Base-by-base conservation (phyloP, 2,113 vertebrate genomes). In the Neolamprologus modestus region DNA sequence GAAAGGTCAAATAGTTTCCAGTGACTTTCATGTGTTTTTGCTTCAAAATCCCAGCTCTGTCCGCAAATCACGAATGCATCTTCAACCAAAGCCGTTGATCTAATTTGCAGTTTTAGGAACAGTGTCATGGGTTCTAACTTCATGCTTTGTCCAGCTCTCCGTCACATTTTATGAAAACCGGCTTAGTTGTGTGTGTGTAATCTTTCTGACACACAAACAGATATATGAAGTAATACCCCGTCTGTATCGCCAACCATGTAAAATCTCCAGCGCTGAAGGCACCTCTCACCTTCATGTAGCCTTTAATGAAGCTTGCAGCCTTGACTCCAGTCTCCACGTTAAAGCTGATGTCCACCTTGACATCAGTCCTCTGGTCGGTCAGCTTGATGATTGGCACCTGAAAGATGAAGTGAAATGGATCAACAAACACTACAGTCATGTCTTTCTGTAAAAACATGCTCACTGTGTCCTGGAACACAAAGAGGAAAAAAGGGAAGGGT, bases 341-440 rank as follows among this genome's bases (percentile, higher is more conserved):
- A 93, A 99, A 99, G 95, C 99, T 99, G 96, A 99, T 99, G 96
- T 99, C 99, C 63, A 99, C 99, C 96, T 99, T 99, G 35, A 99
- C 98, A 71, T 99, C 98, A 0, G 99, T 99, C 95, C 98, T 97
- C 96, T 97, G 98, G 96, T 99, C 99, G 7, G 98, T 99, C 91
- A 99, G 97, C 92, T 99, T 99, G 94, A 99, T 99, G 94, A 99
- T 99, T 80, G 98, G 98, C 92, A 99, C 99, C 99, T 99, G 92
- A 14, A 79, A 14, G 73, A 50, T 40, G 19, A 42, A 37, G 19
- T 26, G 19, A 55, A 19, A 37, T 8, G 8, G 4, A 16, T 87
- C 45, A 85, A 52, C 37, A 37, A 87, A 83, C 9, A 8, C 14
- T 13, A 26, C 28, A 52, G 52, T 17, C 33, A 16, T 53, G 50